A percentile compares a stretch with the other conserved stretches of the same genome.
These are phyloP conservation scores for Luperina testacea DNA, from an alignment of 2,888 invertebrate species.

Conservation along the genomic window DNA sequence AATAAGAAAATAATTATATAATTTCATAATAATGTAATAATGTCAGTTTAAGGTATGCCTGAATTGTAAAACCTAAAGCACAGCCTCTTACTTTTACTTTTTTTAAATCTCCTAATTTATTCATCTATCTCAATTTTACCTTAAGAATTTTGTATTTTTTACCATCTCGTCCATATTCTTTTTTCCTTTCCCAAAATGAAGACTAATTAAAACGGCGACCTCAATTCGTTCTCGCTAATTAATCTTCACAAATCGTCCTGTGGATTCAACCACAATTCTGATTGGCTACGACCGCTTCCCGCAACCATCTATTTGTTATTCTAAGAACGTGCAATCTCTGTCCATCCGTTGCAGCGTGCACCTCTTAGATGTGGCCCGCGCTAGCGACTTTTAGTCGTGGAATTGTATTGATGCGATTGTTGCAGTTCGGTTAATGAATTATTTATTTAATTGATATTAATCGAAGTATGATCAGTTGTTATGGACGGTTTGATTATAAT, in stretches of 20 bases:
- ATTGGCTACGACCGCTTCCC: slow-evolving; percentile 78
- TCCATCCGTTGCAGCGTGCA: slow-evolving; percentile 82
- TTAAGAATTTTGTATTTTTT: slow-evolving; percentile 34
- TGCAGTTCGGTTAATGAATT: slow-evolving; percentile 66
- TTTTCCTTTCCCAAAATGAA: slow-evolving; percentile 42
- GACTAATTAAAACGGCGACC: slow-evolving; percentile 61
- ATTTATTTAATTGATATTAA: slow-evolving; percentile 57
- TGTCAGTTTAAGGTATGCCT: not conserved
- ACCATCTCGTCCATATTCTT: slow-evolving; percentile 48
- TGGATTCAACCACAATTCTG: slow-evolving; percentile 71
- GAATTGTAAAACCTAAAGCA: not conserved
- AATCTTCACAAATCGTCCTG: slow-evolving; percentile 80
- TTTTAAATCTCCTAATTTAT: slow-evolving; percentile 20
- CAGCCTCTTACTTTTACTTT: not conserved
- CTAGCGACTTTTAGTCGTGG: slow-evolving; percentile 61
- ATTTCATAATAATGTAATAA: not conserved
- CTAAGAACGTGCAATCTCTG: slow-evolving; percentile 77
- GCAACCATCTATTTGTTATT: slow-evolving; percentile 80
- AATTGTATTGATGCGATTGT: slow-evolving; percentile 57
- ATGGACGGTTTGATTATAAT: slow-evolving; percentile 35
- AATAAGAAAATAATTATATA: not conserved
- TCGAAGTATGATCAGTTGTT: slow-evolving; percentile 46
- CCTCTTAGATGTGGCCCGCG: slow-evolving; percentile 71
- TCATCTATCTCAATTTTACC: slow-evolving; percentile 22
- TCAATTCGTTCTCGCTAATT: slow-evolving; percentile 78